Evolutionary conservation across 2,888 invertebrate species (phyloP), one percentile per base, ranked within the genome.

Genomic region (Drosophila tanythrix): DNA sequence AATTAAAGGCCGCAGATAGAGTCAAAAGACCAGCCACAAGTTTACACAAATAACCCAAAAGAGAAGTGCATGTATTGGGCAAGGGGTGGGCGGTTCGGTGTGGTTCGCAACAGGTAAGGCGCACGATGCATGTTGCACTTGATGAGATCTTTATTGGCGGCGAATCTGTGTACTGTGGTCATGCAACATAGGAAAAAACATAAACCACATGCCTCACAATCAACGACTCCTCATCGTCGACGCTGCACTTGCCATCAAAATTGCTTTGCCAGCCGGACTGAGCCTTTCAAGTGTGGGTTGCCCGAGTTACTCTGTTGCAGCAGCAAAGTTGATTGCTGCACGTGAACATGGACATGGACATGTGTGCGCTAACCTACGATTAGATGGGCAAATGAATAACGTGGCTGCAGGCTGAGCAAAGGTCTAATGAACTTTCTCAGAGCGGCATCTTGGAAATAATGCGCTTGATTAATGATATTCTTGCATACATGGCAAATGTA

Each of bases 61-160:
- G 65, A 68, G 40, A 62, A n/a, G 29, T 65, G 57, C 4, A 10
- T 8, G 15, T 4, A 8, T 6, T 1, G n/a, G 6, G n/a, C 13
- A n/a, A 1, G 13, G 13, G 25, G 52, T 1, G 21, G 21, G 46
- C 21, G 15, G 13, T 15, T 13, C 10, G 25, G 4, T 29, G 40
- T 15, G 25, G 15, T 35, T 15, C 25, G n/a, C 29, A 52, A 46
- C 59, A 50, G 48, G 38, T 13, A 67, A 70, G 67, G 72, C 82
- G 75, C 82, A 83, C 81, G 81, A 70, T 80, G 82, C 88, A 87
- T 86, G 88, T 74, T 83, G 88, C 80, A 84, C 79, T 89, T 87
- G 86, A 89, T 89, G 86, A 87, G 86, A 89, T 89, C 90, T 87
- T 88, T 79, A 89, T 89, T 87, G 82, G 76, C 79, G 76, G 82